Evolutionary conservation across 2,888 invertebrate species (phyloP).

Genomic region (Chrysina gloriosa): DNA sequence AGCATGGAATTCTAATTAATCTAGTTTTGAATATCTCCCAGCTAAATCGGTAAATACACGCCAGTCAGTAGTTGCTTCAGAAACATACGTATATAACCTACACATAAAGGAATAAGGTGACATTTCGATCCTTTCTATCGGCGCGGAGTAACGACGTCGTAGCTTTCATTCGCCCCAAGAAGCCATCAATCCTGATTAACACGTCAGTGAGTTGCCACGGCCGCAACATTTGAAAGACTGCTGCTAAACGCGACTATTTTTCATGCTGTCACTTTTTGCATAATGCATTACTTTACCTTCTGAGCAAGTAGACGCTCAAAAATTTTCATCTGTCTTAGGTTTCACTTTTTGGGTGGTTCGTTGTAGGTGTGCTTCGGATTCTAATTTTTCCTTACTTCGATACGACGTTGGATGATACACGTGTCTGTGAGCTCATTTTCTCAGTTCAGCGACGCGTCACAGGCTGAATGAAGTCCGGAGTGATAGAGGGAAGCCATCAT

Average conservation of each 20-base stretch:
- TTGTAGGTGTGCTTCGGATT: constrained; percentile 14
- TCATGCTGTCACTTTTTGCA: constrained; percentile 59
- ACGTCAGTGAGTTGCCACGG: constrained; percentile 53
- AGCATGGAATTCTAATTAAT: constrained; percentile 56
- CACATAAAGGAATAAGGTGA: constrained; percentile 34
- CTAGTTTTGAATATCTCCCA: constrained; percentile 41
- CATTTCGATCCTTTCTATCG: constrained; percentile 35
- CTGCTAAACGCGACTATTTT: constrained; percentile 59
- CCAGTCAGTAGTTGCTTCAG: constrained; percentile 16
- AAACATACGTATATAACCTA: constrained; percentile 25
- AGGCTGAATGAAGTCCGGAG: constrained; percentile 46
- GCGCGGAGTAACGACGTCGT: constrained; percentile 17
- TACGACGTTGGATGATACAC: not conserved
- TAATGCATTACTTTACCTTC: constrained; percentile 55
- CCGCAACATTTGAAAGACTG: constrained; percentile 52
- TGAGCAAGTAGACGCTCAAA: not conserved
- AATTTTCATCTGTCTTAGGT: constrained; percentile 28
- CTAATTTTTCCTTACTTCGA: not conserved
- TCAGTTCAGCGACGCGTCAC: constrained; percentile 48
- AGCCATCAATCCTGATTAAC: constrained; percentile 60
- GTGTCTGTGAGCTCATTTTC: constrained; percentile 37
- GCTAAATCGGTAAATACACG: constrained; percentile 4
- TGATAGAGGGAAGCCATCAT: constrained; percentile 46
- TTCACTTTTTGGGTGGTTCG: constrained; percentile 31
- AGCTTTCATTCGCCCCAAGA: constrained; percentile 30